Evolutionary conservation across 2,888 invertebrate genomes (phyloP), one percentile per base, ranked within the genome.

Genomic region (Sinelater perroti): DNA sequence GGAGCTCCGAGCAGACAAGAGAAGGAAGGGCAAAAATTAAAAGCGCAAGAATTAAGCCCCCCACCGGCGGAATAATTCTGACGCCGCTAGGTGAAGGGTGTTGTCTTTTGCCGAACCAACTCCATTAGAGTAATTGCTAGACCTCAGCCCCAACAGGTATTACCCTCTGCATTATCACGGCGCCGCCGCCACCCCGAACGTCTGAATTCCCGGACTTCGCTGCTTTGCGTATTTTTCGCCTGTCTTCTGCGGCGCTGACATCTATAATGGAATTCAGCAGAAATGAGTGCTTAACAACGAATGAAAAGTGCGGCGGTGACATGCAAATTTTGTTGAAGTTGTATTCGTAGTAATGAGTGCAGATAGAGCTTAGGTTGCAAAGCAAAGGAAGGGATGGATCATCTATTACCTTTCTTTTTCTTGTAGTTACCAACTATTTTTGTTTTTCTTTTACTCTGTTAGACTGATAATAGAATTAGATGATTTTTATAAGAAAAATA

Each of bases 51-150:
- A 11, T 38, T 20, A 16, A 7, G 13, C 40, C n/a, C 40, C 40
- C n/a, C 10, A 18, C 13, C 2, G 16, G 60, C 51, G 57, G 46
- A 59, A 53, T 55, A 63, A 62, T 63, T 65, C 61, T 62, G 53
- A n/a, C 40, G 51, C 46, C 45, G 56, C 58, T 42, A 53, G 47
- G 54, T 60, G 53, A 57, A 49, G 45, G 56, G 60, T 53, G 58
- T 47, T 53, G 52, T 53, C 46, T 58, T 49, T 52, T 52, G 53
- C 60, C 46, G 53, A 47, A 57, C 53, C 56, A 56, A 65, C 54
- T 68, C 68, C 68, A 68, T 68, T 68, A 68, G 65, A 63, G 67
- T 68, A 68, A 68, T 68, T 68, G 67, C 68, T 56, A 60, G 64
- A 67, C 66, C 62, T 57, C 61, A 57, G 26, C 51, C 42, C 52